A percentile compares a stretch with the other conserved stretches of the same genome.
These are phyloP conservation scores for Adelosebastes latens DNA, from an alignment of 2,797 vertebrate species.

Conservation along the genomic window DNA sequence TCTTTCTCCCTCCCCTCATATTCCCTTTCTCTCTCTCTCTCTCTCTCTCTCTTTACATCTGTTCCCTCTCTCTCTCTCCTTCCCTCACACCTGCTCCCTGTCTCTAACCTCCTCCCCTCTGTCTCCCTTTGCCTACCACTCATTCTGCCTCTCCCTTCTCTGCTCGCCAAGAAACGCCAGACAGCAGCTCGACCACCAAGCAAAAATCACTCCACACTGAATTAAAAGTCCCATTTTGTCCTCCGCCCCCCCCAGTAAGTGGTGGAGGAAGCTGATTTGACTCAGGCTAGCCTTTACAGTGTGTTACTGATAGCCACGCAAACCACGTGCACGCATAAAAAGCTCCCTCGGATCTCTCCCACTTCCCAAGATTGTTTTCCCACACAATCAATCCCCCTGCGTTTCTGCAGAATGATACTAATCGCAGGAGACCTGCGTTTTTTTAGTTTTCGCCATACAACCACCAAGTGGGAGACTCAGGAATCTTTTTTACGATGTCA, in stretches of 20 bases:
- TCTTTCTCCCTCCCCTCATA: constrained; percentile 26
- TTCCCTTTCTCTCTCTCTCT: constrained; percentile 2
- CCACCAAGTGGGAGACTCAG: constrained; percentile 32
- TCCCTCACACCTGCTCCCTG: constrained; percentile 50
- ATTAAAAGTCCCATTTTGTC: constrained; percentile 5
- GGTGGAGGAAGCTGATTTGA: constrained; percentile 27
- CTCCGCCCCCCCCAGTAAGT: not conserved
- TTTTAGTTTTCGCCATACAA: constrained; percentile 2
- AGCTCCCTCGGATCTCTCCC: constrained; percentile 13
- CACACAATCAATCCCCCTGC: constrained; percentile 58
- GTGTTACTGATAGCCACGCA: constrained; percentile 32
- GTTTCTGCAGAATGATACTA: constrained; percentile 34
- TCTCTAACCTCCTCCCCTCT: not conserved
- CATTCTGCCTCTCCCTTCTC: not conserved
- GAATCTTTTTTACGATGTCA: constrained; percentile 49
- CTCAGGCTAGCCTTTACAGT: constrained; percentile 9
- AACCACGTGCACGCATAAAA: constrained; percentile 48
- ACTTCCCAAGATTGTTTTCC: constrained; percentile 64
- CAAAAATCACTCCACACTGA: constrained; percentile 8
- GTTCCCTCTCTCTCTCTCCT: constrained; percentile 29
- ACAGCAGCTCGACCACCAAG: constrained; percentile 26
- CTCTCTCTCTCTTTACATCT: constrained; percentile 19
- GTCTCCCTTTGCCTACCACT: constrained; percentile 11
- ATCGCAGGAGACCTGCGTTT: constrained; percentile 42
- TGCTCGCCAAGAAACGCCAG: constrained; percentile 27